Base-by-base conservation (phyloP, 92 coral and sea anemone species). In the Nematostella vectensis region DNA sequence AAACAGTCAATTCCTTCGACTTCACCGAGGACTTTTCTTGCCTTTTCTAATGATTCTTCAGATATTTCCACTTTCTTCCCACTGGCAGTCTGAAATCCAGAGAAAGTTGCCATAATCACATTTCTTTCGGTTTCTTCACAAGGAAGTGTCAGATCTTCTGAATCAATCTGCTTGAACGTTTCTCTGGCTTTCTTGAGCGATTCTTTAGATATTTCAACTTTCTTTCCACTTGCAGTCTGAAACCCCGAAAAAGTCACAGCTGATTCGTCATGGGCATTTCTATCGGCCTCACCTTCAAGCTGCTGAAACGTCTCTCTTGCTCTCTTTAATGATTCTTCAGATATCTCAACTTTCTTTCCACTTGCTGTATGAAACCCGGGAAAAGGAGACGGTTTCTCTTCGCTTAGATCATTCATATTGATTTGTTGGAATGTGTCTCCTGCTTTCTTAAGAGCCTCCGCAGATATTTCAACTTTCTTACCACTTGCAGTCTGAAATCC, bases 221-320 rank as follows among this genome's bases (percentile, higher is more conserved):
- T 53, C 48, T 76, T 83, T 24, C 96, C 94, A 26, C 71, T 57
- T 0, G 85, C 96, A 3, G 88, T 88, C 50, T 77, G 74, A 62
- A 83, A 75, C 29, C 82, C 82, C 11, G 69, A 50, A 24, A 68
- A 50, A 12, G 21, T 29, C 6, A 31, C n/a, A 16, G 27, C 15
- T 22, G 15, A 23, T 29, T 13, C 22, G 6, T 51, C 25, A 15
- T 29, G 10, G 3, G n/a, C 29, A 15, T 58, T 30, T 11, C 22
- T 2, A n/a, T 20, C 39, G 31, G 11, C n/a, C 3, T 31, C 43
- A 20, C 15, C 17, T 11, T 4, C 17, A 24, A 8, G 15, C 23
- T 45, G 29, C 3, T 42, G 40, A 6, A 45, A 45, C 9, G 12
- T 9, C 21, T 10, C 52, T 64, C 50, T 53, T 0, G 71, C 77